A percentile compares a stretch with the other conserved stretches of the same genome.
Evolutionary conservation across 1,140 invertebrate species (phyloP).

Genomic region (Drosophila bifasciata): DNA sequence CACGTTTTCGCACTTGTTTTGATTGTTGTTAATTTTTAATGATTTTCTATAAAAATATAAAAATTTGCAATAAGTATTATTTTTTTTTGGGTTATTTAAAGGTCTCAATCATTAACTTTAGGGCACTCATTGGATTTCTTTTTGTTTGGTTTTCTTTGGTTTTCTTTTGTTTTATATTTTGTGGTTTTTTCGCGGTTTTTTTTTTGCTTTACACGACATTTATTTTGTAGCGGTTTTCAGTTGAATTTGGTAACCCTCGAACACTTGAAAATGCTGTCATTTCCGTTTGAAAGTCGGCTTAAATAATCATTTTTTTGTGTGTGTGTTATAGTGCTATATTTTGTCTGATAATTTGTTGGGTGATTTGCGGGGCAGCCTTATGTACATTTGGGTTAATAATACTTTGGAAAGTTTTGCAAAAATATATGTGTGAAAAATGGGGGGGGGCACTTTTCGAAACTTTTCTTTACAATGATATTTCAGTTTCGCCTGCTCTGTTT

Average conservation of each 20-base stretch:
- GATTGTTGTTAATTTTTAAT: constrained; percentile 58
- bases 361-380: constrained; percentile 27
- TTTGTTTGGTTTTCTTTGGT: constrained; percentile 22
- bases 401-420: constrained; percentile 15
- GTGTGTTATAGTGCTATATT: constrained; percentile 28
- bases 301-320: constrained; percentile 40
- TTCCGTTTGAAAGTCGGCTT: constrained; percentile 68
- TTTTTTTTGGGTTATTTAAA: constrained; percentile 14
- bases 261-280: constrained; percentile 59
- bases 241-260: constrained; percentile 55
- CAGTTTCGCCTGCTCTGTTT: too few relatives aligned
- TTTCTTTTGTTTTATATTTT: constrained; percentile 4
- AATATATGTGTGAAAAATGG: not conserved
- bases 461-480: not conserved
- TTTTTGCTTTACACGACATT: constrained; percentile 60
- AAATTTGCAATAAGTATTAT: constrained; percentile 38
- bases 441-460: constrained; percentile 4
- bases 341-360: constrained; percentile 21
- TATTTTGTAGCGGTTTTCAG: constrained; percentile 53
- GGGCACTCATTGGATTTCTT: constrained; percentile 26
- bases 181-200: constrained; percentile 4
- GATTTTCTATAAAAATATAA: constrained; percentile 52
- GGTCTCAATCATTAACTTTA: constrained; percentile 45
- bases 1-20: constrained; percentile 70
- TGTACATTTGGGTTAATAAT: not conserved